Percentiles rank a stretch among this genome's conserved stretches.
phyloP scores from a whole-genome alignment of 2,113 vertebrate species.

The Thryonomys swinderianus region DNA sequence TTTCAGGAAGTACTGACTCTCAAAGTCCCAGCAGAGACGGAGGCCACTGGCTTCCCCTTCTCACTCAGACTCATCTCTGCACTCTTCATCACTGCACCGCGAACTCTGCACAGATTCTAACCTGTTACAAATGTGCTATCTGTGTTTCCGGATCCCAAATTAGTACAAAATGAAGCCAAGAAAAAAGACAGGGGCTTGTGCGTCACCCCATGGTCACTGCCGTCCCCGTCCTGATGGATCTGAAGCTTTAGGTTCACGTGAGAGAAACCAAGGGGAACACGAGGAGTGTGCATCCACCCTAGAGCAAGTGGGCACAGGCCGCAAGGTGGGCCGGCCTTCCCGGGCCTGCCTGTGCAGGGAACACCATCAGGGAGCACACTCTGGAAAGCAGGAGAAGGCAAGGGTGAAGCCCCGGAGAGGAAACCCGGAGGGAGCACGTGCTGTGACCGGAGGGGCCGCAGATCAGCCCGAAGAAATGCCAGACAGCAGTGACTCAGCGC shows the following conservation, averaged over 20 bases:
- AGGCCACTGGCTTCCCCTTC: not conserved
- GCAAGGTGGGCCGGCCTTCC: not conserved
- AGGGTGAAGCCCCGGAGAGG: not conserved
- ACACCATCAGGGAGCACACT: no score
- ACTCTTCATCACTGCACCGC: not conserved
- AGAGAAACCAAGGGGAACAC: not conserved
- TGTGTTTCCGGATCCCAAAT: not conserved
- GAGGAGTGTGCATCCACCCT: not conserved
- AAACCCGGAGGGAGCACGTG: not conserved
- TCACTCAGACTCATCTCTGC: not conserved
- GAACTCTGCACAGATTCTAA: not conserved
- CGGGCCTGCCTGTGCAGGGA: rapidly evolving
- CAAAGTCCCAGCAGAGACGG: not conserved
- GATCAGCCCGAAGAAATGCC: not conserved
- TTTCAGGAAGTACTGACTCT: not conserved
- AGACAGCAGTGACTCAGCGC: not conserved
- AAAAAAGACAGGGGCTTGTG: no score
- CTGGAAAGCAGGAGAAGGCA: not conserved
- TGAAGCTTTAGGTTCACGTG: not conserved
- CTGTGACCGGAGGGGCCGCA: not conserved
- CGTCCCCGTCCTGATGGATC: not conserved
- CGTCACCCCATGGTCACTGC: no score
- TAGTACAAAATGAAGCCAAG: not conserved
- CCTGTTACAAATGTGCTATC: not conserved
- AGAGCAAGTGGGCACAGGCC: not conserved